Base-by-base conservation (phyloP, 2,888 invertebrate genomes). In the Stenoptilia bipunctidactyla region DNA sequence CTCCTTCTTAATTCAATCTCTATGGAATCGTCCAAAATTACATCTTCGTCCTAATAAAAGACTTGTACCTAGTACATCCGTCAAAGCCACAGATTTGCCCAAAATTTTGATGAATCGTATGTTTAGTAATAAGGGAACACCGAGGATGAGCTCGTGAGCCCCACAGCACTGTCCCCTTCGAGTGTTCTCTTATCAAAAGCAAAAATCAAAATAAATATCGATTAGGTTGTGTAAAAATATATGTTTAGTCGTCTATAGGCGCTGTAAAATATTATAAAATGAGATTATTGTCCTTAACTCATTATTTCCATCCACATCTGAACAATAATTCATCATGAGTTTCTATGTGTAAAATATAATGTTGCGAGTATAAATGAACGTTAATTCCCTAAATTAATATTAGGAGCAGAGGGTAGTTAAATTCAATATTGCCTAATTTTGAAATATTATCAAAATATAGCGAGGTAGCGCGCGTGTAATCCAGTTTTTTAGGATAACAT, bases 41-140 rank as follows among this genome's bases (percentile, higher is more conserved):
- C 66, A 79, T 77, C 79, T 82, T 82, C 83, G 83, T 83, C 83
- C 83, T 77, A 61, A 49, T 61, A 63, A 70, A 82, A 82, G 83
- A 83, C 83, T 83, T 64, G 82, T 82, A 80, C 76, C 69, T 73
- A 79, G 80, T 79, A 73, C 75, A 66, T 52, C 55, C 54, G 53
- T 57, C 60, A 61, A 63, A 50, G 55, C 56, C 66, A 68, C 64
- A 64, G 61, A 62, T 55, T 55, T 54, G 46, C 56, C 61, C 55
- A 50, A 48, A 55, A 42, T 40, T 47, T 45, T 43, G 52, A 52
- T 52, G 62, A 20, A 20, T 20, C 20, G 8, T 20, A 8, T 20
- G 8, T 8, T 5, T 8, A 5, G 20, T 8, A 8, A 20, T 20
- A 20, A 20, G 3, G 8, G 20, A 20, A 20, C 20, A 20, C 8